Evolutionary conservation across 2,888 invertebrate species (phyloP), one percentile per base, ranked within the genome.

Genomic region (Drosophila birchii): DNA sequence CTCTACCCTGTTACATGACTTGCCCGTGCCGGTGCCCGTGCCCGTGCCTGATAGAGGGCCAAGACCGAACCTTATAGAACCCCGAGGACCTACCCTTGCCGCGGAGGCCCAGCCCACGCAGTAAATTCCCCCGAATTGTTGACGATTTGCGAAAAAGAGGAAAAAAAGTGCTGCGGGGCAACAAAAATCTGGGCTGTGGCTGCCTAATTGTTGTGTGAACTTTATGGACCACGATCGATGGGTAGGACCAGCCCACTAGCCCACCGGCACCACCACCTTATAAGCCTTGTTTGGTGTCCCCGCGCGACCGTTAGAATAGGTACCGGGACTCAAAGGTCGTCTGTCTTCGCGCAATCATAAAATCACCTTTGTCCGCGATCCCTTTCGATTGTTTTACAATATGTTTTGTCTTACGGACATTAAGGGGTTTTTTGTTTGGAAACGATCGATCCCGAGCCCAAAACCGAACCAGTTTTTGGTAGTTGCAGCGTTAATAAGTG

Each of bases 351-450:
- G 55, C 57, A 53, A 62, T 81, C 78, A 72, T 86, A 86, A 86
- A 86, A 85, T 67, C 77, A 26, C 34, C 20, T 79, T 77, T 71
- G 75, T 73, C 69, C 79, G 54, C 54, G 34, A 56, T 47, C 47
- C 68, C 68, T 79, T 77, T 78, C 80, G 78, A 81, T 79, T 79
- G 78, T 77, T 86, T 85, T 75, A 83, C 83, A 79, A 80, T 23
- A 32, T 79, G 76, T 79, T 82, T 81, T 88, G 76, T 74, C 53
- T 72, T 75, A 72, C 61, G 79, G 75, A 76, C 73, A 82, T 79
- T 85, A 88, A 90, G 90, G 88, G 88, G 89, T 88, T 88, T 88
- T 86, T 89, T 89, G 86, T 86, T 89, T 86, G 61, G 54, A 71
- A 55, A 76, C 71, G 73, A 72, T 45, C 68, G 20, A 16, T 9